A percentile compares a stretch with the other conserved stretches of the same genome.
phyloP scores from a whole-genome alignment of 2,113 vertebrate genomes.

The Pongo pygmaeus region DNA sequence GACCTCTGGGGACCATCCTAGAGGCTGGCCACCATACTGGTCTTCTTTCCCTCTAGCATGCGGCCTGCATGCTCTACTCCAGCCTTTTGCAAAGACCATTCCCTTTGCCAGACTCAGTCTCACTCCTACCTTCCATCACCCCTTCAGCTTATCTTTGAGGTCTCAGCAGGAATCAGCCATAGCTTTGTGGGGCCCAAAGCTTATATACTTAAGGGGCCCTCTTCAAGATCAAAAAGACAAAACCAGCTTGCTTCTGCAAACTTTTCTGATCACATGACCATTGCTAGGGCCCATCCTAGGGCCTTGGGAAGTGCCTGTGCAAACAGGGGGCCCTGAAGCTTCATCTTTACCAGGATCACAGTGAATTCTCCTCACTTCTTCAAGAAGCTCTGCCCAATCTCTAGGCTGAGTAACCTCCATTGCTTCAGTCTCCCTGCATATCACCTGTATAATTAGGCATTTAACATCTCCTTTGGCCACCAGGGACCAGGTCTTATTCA shows the following conservation, averaged over 20 bases:
- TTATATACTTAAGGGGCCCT: not conserved
- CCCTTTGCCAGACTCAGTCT: not conserved
- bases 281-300: not conserved
- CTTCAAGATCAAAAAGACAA: not conserved
- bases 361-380: fast-evolving
- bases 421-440: not conserved
- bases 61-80: not conserved
- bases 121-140: not conserved
- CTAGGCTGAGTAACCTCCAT: not conserved
- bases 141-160: not conserved
- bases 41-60: not conserved
- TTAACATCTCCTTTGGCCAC: not conserved
- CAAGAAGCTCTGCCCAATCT: no score
- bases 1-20: no score
- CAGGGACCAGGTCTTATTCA: not conserved
- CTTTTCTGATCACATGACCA: not conserved
- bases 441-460: not conserved
- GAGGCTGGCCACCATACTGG: not conserved
- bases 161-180: no score
- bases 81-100: not conserved
- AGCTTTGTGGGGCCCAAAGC: no score
- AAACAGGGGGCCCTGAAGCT: not conserved
- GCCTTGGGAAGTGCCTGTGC: not conserved
- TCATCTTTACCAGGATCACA: not conserved
- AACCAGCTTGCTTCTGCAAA: not conserved